Conservation (phyloP, 2,113 vertebrate species). For the Bos taurus region DNA sequence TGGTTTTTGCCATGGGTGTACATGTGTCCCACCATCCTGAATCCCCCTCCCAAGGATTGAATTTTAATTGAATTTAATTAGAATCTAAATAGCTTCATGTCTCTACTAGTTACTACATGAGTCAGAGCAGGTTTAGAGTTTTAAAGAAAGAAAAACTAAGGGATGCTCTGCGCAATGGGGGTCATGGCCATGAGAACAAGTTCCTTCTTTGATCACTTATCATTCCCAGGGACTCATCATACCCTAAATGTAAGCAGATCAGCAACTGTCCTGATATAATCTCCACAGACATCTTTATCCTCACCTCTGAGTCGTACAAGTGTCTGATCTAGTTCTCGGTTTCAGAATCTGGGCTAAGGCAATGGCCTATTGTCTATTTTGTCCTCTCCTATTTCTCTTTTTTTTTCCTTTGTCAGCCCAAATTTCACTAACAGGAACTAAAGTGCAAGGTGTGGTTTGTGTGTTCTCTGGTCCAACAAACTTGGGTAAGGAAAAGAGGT, state of each 20-base stretch:
- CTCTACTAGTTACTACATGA: neutral
- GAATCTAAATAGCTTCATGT: neutral
- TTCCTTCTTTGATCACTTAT: neutral
- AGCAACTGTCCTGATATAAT: neutral
- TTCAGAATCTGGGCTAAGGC: neutral
- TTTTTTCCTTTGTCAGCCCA: neutral
- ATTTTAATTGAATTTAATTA: neutral
- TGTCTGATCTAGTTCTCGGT: neutral
- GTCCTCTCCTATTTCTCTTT: neutral
- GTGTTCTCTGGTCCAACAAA: neutral
- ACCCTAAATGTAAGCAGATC: neutral
- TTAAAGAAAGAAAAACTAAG: neutral
- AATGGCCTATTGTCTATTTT: neutral
- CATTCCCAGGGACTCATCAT: neutral
- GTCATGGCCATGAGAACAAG: neutral
- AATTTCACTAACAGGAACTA: constrained; percentile 29
- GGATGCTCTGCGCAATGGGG: neutral
- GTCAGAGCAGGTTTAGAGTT: neutral
- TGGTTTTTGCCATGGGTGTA: neutral
- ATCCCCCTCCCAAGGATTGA: neutral
- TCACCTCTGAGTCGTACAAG: neutral
- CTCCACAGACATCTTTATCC: neutral
- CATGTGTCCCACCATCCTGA: neutral
- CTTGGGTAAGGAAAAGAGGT: constrained; percentile 1
- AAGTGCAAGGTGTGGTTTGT: constrained; percentile 42